These are phyloP conservation scores for Melanostoma scalare DNA, from an alignment of 2,888 invertebrate species.

Conservation along the genomic window DNA sequence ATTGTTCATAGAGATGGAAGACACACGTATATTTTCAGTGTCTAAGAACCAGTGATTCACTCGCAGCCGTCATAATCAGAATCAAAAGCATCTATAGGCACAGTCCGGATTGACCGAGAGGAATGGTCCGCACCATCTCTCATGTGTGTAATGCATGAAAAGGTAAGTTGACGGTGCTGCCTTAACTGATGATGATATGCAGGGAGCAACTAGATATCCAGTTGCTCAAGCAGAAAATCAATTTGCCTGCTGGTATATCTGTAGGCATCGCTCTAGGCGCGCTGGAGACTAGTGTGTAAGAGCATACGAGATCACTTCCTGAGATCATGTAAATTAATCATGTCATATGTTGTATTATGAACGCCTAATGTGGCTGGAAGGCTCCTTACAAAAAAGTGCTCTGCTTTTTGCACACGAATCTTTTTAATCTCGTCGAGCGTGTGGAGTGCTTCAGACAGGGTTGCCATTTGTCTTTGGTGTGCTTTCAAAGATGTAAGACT, in stretches of 20 bases:
- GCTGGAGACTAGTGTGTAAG: constrained; percentile 25
- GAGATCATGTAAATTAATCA: constrained; percentile 73
- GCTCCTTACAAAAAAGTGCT: constrained; percentile 34
- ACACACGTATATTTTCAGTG: constrained; percentile 33
- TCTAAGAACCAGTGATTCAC: constrained; percentile 38
- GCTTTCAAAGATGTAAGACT: neutral
- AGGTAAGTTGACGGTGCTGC: constrained; percentile 18
- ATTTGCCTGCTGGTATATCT: constrained; percentile 65
- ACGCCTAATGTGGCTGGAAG: constrained; percentile 72
- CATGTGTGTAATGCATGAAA: constrained; percentile 36
- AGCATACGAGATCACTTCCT: constrained; percentile 68
- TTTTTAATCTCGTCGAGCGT: constrained; percentile 39
- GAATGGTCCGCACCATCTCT: neutral
- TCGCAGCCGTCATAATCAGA: constrained; percentile 59
- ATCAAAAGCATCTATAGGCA: constrained; percentile 21
- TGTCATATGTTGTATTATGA: constrained; percentile 72
- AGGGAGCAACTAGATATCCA: constrained; percentile 58
- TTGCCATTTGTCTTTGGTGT: neutral
- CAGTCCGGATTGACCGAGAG: constrained; percentile 34
- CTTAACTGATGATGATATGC: constrained; percentile 53
- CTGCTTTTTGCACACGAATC: constrained; percentile 44
- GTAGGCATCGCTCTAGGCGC: constrained; percentile 44
- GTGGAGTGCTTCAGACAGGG: constrained; percentile 26
- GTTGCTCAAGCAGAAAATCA: constrained; percentile 72
- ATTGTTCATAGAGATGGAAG: constrained; percentile 47